Percentiles rank a stretch among this genome's conserved stretches.
phyloP scores from a whole-genome alignment of 2,113 vertebrate genomes.

The Gasterosteus aculeatus region DNA sequence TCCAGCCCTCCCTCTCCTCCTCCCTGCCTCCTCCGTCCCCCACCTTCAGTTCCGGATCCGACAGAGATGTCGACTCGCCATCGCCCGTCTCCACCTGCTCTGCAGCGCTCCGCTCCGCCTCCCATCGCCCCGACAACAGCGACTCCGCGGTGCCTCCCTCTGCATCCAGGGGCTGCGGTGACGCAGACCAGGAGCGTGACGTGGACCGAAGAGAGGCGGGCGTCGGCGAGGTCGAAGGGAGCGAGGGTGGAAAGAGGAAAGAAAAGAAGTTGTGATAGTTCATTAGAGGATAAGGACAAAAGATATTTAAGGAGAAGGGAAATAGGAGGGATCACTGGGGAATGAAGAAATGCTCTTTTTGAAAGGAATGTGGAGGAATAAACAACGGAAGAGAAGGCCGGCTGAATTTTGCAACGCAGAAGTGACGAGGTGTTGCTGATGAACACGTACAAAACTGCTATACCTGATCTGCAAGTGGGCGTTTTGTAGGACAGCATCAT shows the following conservation, averaged over 20 bases:
- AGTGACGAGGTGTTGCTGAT: neutral
- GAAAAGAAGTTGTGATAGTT: conserved; percentile 33
- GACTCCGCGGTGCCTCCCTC: conserved; percentile 58
- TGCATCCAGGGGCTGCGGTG: neutral
- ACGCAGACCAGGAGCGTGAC: conserved; percentile 65
- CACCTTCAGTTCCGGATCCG: conserved; percentile 44
- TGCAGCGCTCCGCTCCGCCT: conserved; percentile 61
- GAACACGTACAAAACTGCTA: neutral
- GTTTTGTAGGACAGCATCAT: neutral
- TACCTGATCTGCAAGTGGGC: neutral
- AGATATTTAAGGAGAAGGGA: neutral
- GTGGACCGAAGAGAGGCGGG: conserved; percentile 50
- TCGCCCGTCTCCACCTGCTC: conserved; percentile 72
- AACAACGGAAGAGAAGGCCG: neutral
- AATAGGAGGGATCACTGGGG: neutral
- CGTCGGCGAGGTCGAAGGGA: neutral
- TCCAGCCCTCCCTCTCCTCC: conserved; percentile 76
- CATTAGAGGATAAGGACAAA: neutral
- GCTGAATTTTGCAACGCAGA: neutral
- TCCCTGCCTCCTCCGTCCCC: conserved; percentile 68
- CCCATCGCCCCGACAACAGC: conserved; percentile 14
- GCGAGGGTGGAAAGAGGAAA: conserved; percentile 17
- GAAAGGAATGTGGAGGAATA: neutral
- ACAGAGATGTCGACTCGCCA: conserved; percentile 47
- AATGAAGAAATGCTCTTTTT: neutral